Conservation (phyloP, 2,888 invertebrate genomes). For the Pinctada fucata region DNA sequence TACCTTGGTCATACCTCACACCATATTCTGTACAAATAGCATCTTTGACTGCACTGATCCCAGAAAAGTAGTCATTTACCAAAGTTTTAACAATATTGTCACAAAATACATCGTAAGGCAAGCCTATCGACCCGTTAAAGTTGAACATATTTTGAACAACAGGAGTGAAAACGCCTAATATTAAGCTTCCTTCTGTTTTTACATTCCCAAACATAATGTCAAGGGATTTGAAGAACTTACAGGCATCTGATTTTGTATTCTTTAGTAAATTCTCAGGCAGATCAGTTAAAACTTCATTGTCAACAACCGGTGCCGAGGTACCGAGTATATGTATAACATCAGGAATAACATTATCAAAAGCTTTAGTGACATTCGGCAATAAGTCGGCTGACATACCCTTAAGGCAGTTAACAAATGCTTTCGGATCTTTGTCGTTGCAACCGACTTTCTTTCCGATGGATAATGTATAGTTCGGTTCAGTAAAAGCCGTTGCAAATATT, state of each 20-base stretch:
- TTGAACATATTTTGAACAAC: conserved; percentile 5
- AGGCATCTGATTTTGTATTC: conserved; percentile 6
- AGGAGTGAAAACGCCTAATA: neutral
- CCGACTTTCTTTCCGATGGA: neutral
- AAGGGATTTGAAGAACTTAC: conserved; percentile 14
- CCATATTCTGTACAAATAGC: conserved; percentile 32
- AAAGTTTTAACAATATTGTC: conserved; percentile 11
- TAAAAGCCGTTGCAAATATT: neutral
- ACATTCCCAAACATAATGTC: conserved; percentile 35
- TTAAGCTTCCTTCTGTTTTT: conserved; percentile 24
- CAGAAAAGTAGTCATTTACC: conserved; percentile 7
- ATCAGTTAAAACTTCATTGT: conserved; percentile 28
- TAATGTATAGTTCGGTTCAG: neutral
- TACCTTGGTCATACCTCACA: conserved; percentile 6
- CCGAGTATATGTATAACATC: neutral
- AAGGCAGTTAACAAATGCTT: conserved; percentile 5
- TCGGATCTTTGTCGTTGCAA: too few species aligned
- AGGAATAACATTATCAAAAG: neutral
- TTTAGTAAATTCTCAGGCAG: conserved; percentile 7
- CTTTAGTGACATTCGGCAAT: neutral
- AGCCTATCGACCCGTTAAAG: conserved; percentile 30
- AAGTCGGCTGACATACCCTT: neutral
- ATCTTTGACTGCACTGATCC: conserved; percentile 8
- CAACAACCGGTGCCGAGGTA: conserved; percentile 26
- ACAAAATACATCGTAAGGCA: conserved; percentile 19